Base-by-base conservation (phyloP, 2,888 invertebrate genomes). In the Leucania comma region DNA sequence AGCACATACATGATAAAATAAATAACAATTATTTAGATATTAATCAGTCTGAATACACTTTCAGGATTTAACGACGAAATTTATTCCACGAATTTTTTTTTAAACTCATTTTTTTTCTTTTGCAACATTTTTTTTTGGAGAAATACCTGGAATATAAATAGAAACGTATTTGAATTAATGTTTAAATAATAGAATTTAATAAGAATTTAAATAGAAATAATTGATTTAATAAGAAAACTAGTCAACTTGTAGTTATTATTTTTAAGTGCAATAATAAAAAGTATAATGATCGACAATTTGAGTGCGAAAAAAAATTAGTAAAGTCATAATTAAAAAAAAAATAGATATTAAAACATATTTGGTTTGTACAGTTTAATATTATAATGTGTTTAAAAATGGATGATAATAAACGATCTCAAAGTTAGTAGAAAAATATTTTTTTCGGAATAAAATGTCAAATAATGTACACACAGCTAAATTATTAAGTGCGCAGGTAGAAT, bases 221-320 rank as follows among this genome's bases (percentile, higher is more conserved):
- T 62, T 48, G 53, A 57, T 68, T 65, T 51, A 61, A 59, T 62
- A 72, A 60, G 26, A 61, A 14, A 51, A 1, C 59, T 74, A 76
- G 70, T 74, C 61, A 64, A 72, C 50, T 60, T 69, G 56, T 76
- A 73, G 68, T 26, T 29, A 58, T 73, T 53, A 73, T 57, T 54
- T 62, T 57, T 84, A 79, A 75, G 85, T 85, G 85, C 86, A 86
- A 86, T 86, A 86, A 78, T 86, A 84, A 69, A n/a, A 66, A 53
- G 17, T 60, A 60, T 63, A 58, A 61, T 50, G 6, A 66, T 56
- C 67, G 51, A 54, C 9, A 46, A 57, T 68, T 72, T 68, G 72
- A 53, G 72, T 82, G 68, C 69, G 38, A 38, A 38, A 38, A 14
- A 38, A 38, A 38, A 38, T 12, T 72, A 68, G 64, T 78, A 42